Evolutionary conservation across 2,888 invertebrate species (phyloP).

Genomic region (Ormyrus pomaceus): DNA sequence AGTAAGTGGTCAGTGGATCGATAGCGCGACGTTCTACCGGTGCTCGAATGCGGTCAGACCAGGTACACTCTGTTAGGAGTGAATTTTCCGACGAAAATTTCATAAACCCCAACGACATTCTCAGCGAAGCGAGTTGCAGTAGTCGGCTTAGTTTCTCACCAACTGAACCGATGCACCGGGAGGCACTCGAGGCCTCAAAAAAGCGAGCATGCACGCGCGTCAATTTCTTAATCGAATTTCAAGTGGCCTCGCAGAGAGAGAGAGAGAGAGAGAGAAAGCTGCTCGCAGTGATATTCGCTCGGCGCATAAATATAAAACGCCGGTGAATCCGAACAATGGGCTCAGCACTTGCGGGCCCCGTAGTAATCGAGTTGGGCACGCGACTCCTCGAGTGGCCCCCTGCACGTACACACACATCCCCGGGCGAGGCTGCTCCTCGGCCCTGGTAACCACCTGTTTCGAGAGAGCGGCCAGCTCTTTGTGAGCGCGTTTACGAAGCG

Average conservation of each 20-base stretch:
- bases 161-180: too few relatives aligned
- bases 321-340: conserved; percentile 38
- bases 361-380: conserved; percentile 75
- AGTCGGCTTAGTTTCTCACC: too few relatives aligned
- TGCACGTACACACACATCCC: conserved; percentile 59
- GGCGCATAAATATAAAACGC: conserved; percentile 9
- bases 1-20: conserved; percentile 35
- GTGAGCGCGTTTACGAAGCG: too few relatives aligned
- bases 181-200: too few relatives aligned
- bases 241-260: background rate
- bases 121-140: too few relatives aligned
- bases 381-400: conserved; percentile 73
- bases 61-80: background rate
- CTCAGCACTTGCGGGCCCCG: conserved; percentile 56
- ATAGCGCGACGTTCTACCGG: conserved; percentile 44
- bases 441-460: conserved; percentile 74
- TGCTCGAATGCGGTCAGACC: conserved; percentile 23
- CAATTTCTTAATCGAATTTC: conserved; percentile 47
- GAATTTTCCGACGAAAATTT: conserved; percentile 6
- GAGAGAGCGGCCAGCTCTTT: conserved; percentile 12
- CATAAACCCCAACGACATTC: too few relatives aligned
- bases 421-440: conserved; percentile 57
- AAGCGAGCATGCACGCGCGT: background rate
- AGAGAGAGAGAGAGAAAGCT: background rate
- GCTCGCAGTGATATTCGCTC: conserved; percentile 35